Evolutionary conservation across 2,113 vertebrate species (phyloP).

Genomic region (Brienomyrus brachyistius): DNA sequence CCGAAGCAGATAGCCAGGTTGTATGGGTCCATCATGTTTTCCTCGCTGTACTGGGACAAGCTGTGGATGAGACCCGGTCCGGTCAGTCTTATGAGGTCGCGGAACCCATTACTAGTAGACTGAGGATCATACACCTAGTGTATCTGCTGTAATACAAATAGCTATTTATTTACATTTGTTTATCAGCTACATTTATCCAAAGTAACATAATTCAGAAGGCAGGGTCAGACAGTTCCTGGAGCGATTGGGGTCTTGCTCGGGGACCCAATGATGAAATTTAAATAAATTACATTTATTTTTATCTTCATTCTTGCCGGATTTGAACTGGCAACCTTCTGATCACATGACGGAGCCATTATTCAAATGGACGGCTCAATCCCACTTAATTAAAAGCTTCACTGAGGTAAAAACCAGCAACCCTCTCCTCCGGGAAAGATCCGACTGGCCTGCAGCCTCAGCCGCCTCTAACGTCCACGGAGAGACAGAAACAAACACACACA

Average conservation of each 20-base stretch:
- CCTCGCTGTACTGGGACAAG: conserved; percentile 96
- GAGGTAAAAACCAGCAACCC: neutral
- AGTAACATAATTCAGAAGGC: neutral
- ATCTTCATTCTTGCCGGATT: neutral
- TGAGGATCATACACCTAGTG: neutral
- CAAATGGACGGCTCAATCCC: neutral
- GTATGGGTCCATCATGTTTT: conserved; percentile 99
- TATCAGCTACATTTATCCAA: neutral
- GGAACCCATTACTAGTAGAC: neutral
- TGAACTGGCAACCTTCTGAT: neutral
- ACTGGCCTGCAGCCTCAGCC: neutral
- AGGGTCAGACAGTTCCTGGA: neutral
- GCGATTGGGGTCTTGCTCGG: neutral
- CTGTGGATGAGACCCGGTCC: conserved; percentile 49
- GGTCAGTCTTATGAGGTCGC: neutral
- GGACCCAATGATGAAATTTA: neutral
- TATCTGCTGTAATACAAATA: neutral
- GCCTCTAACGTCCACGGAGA: neutral
- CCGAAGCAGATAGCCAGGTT: conserved; percentile 98
- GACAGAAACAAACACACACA: neutral
- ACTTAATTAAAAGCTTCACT: neutral
- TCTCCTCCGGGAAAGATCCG: neutral
- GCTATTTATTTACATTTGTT: neutral
- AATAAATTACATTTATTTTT: neutral
- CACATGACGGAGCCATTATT: neutral